Evolutionary conservation across 1,140 invertebrate genomes (phyloP), one percentile per base, ranked within the genome.

Genomic region (Ostrea edulis): DNA sequence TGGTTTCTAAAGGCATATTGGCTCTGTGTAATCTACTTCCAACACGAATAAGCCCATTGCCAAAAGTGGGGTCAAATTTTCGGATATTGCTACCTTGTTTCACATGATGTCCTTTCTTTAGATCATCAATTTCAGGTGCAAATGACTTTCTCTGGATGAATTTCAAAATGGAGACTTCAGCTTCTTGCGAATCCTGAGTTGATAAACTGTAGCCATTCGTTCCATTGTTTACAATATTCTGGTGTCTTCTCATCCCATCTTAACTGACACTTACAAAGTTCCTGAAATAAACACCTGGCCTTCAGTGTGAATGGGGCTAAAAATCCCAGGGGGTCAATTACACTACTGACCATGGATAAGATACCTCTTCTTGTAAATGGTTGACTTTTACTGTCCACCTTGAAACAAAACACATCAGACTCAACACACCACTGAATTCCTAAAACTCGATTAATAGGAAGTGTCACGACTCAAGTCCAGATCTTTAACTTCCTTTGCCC

Each of bases 391-490:
- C 55, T 11, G 8, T 55, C n/a, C 25, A 90, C 84, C 14, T 90
- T 88, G 54, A 86, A 91, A 89, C 53, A 25, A 29, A 92, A 90
- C 14, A 35, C 83, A 82, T 90, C 91, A 7, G 54, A 25, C 84
- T 91, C 89, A 22, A 90, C 84, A 71, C 85, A 89, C 92, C 90
- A 93, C 44, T 90, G 86, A 22, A 92, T 68, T 12, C 90, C 90
- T 22, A 93, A 86, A 1, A 90, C 84, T 62, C 82, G 62, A 81
- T 92, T 90, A 8, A 89, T 81, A 4, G 89, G 90, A 51, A 92
- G 8, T 52, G 29, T 92, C 90, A 22, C 62, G 29, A 58, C 55
- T 22, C 0, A 90, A 29, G 51, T 91, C 89, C 25, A 92, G 58
- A n/a, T 84, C 86, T 20, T 88, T 87, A 1, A 89, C 29, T 35